Evolutionary conservation across 2,113 vertebrate species (phyloP).

Genomic region (Polyodon spathula): DNA sequence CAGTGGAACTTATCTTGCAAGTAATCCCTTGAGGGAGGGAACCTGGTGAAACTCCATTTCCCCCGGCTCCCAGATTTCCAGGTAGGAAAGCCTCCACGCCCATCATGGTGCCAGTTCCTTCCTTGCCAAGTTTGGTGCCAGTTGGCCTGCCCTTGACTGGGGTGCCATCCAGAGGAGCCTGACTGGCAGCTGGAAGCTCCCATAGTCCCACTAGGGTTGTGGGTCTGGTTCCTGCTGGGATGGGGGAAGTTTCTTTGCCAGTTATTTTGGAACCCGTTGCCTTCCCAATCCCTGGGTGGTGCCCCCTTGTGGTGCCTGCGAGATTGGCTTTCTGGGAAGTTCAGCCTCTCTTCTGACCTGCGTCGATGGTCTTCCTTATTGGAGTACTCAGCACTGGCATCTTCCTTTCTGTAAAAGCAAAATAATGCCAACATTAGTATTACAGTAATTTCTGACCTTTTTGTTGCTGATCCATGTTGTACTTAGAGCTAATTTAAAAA

Average conservation of each 20-base stretch:
- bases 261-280: conserved; percentile 55
- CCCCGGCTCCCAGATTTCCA: conserved; percentile 59
- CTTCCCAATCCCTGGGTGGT: conserved; percentile 54
- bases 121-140: conserved; percentile 58
- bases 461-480: too few relatives aligned
- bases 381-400: too few relatives aligned
- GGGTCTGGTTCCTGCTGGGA: conserved; percentile 31
- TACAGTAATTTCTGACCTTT: too few relatives aligned
- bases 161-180: conserved; percentile 33
- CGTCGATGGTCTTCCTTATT: too few relatives aligned
- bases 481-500: too few relatives aligned
- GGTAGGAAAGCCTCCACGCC: conserved; percentile 56
- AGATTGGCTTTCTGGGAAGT: conserved; percentile 45
- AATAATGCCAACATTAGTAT: too few relatives aligned
- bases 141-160: conserved; percentile 33
- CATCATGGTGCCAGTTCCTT: conserved; percentile 78
- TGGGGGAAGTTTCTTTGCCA: conserved; percentile 42
- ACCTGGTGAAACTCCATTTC: conserved; percentile 36
- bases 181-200: conserved; percentile 49
- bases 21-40: background rate
- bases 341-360: conserved; percentile 55
- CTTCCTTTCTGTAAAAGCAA: too few relatives aligned
- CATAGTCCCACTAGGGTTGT: conserved; percentile 34
- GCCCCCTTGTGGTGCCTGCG: conserved; percentile 41
- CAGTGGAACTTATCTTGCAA: conserved; percentile 46